Conservation (phyloP, 2,113 vertebrate genomes). For the Sapayoa aenigma region DNA sequence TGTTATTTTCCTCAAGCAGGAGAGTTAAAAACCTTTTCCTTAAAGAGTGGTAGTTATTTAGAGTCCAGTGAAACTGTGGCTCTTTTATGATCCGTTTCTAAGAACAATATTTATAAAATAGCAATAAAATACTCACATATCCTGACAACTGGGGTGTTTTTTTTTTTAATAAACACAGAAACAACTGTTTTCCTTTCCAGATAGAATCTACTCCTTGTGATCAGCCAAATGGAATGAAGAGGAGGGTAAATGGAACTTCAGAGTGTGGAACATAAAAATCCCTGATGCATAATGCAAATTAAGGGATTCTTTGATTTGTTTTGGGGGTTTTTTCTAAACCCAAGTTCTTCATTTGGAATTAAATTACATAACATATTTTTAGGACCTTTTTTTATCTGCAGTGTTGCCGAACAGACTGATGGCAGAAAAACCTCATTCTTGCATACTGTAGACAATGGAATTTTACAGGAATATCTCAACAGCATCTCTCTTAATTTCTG, state of each 20-base stretch:
- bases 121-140: neutral
- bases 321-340: neutral
- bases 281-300: neutral
- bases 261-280: neutral
- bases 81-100: neutral
- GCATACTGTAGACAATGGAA: neutral
- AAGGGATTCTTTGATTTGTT: neutral
- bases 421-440: neutral
- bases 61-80: neutral
- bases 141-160: neutral
- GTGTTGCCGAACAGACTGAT: neutral
- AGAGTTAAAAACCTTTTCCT: neutral
- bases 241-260: neutral
- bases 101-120: neutral
- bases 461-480: conserved; percentile 28
- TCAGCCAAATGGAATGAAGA: neutral
- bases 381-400: neutral
- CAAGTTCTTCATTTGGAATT: neutral
- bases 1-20: neutral
- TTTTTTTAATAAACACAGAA: neutral
- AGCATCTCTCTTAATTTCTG: neutral
- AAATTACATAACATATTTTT: neutral
- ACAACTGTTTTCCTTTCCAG: neutral
- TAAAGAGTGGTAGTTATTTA: neutral
- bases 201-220: neutral